Base-by-base conservation (phyloP, 2,888 invertebrate species). In the Aphrophora alni region DNA sequence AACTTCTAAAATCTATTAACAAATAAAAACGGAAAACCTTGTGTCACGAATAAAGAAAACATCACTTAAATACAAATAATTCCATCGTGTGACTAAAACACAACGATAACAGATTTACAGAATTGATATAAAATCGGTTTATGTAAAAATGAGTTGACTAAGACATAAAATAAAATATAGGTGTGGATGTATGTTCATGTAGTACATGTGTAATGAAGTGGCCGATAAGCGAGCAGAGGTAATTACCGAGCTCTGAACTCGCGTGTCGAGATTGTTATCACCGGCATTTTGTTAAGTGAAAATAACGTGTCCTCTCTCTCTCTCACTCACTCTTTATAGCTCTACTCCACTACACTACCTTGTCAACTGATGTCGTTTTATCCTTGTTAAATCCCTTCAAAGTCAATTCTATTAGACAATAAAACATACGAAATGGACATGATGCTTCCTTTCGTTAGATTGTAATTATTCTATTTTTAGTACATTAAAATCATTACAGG, bases 231-330 rank as follows among this genome's bases (percentile, higher is more conserved):
- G 4, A 8, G 59, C 14, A 14, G 4, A 4, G 59, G 59, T 59
- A 59, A 59, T 59, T 59, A 59, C 59, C 4, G n/a, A 33, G 21
- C 59, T 21, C 12, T 59, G 21, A 59, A 59, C 59, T 78, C 78
- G 78, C 78, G 78, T 78, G 78, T 77, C 51, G 27, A 51, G 78
- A 78, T 78, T 33, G 28, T 78, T 78, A 78, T 78, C 78, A 51
- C 26, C 33, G 51, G 59, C 78, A 78, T 78, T 78, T 78, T 78
- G 78, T 78, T 78, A 78, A 78, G 78, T 78, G 78, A 78, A 78
- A 78, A 78, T 78, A 72, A 73, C 78, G 25, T 73, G 26, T 44
- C 78, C 33, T 71, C 77, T 38, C 71, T 69, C 71, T 71, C 71
- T 77, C 71, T 77, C 70, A 71, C 71, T 77, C 77, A 24, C 38